phyloP scores from a whole-genome alignment of 2,797 vertebrate species.

The Tapera naevia region DNA sequence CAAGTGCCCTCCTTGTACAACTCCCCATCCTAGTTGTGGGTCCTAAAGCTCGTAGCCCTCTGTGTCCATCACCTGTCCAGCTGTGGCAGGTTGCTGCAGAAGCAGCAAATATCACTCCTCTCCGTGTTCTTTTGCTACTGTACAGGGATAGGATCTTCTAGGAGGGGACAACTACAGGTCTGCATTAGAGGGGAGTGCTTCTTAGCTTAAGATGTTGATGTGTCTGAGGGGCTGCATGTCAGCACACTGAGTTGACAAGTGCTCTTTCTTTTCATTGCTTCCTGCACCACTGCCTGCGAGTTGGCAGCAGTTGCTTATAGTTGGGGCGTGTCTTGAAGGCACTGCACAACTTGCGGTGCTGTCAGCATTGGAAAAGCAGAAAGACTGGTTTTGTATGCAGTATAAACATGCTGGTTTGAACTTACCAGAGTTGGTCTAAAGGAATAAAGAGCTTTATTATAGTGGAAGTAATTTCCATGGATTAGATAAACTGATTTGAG shows the following conservation, averaged over 20 bases:
- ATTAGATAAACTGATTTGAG: not conserved
- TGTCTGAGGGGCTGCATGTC: not conserved
- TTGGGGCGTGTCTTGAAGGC: not conserved
- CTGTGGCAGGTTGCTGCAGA: not conserved
- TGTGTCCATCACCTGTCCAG: not conserved
- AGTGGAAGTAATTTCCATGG: not conserved
- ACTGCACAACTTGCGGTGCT: accelerated
- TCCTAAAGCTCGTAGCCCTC: not conserved
- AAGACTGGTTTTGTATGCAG: not conserved
- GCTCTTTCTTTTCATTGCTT: not conserved
- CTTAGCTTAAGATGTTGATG: not conserved
- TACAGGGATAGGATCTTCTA: not conserved
- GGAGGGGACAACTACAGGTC: not conserved
- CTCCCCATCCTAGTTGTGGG: not conserved
- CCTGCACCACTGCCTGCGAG: not conserved
- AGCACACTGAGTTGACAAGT: not conserved
- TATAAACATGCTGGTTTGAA: not conserved
- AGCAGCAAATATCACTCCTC: not conserved
- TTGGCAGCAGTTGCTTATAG: not conserved
- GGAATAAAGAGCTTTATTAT: not conserved
- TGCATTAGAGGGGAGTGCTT: not conserved
- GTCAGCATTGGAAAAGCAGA: not conserved
- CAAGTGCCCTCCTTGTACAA: not conserved
- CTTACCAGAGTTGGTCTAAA: not conserved
- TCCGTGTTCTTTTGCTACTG: not conserved